A percentile compares a stretch with the other conserved stretches of the same genome.
phyloP scores from a whole-genome alignment of 2,113 vertebrate genomes.

The Mugil cephalus region DNA sequence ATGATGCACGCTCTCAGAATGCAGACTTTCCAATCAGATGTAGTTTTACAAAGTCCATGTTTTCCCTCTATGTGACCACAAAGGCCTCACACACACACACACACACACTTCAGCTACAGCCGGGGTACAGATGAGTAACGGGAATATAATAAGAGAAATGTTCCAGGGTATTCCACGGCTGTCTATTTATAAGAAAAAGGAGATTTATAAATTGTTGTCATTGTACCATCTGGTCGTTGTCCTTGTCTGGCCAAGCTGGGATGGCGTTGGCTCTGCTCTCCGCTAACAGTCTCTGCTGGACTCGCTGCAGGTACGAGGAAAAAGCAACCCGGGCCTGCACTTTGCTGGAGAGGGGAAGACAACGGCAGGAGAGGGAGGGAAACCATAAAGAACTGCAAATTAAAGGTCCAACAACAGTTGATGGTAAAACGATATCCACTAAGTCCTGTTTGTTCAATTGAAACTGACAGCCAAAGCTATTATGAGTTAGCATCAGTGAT shows the following conservation, averaged over 20 bases:
- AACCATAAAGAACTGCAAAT: conserved; percentile 11
- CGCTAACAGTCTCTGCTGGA: conserved; percentile 89
- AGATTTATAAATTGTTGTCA: conserved; percentile 33
- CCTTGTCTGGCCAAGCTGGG: conserved; percentile 87
- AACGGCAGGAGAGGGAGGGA: conserved; percentile 22
- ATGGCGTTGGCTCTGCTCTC: conserved; percentile 83
- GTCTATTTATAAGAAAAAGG: conserved; percentile 36
- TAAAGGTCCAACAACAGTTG: conserved; percentile 22
- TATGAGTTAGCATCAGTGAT: conserved; percentile 32
- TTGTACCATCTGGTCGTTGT: conserved; percentile 95
- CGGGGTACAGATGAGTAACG: conserved; percentile 59
- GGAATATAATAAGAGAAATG: conserved; percentile 58
- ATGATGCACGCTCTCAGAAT: conserved; percentile 59
- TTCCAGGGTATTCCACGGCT: conserved; percentile 26
- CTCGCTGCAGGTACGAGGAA: conserved; percentile 93
- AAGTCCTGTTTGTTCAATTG: background rate
- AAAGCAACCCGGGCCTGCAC: conserved; percentile 95
- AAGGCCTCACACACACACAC: conserved; percentile 54
- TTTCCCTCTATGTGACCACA: conserved; percentile 62
- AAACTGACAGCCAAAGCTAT: conserved; percentile 15
- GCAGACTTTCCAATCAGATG: conserved; percentile 69
- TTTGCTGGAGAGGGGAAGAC: conserved; percentile 86
- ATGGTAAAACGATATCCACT: conserved; percentile 18
- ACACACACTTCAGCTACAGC: conserved; percentile 56
- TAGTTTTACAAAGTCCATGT: conserved; percentile 40